Evolutionary conservation across 2,113 vertebrate species (phyloP), one percentile per base, ranked within the genome.

Genomic region (Hippotragus niger): DNA sequence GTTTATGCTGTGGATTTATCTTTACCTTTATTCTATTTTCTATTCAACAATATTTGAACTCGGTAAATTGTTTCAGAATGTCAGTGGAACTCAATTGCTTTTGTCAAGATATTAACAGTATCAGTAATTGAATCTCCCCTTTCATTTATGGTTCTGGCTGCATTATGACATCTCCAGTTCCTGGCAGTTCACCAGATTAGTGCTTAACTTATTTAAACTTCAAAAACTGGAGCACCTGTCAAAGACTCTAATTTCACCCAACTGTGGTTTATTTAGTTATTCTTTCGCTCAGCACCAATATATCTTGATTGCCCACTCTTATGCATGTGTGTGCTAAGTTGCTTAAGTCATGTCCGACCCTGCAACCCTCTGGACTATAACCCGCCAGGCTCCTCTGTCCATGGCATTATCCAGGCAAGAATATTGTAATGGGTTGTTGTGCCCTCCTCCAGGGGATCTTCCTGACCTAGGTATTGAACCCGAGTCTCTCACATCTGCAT

Each of bases 61-160:
- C 53, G 16, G 53, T 88, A 98, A 97, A 97, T 98, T 97, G 80
- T 97, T 97, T 97, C 89, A 96, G 87, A 96, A 91, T 97, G 71
- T 91, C 60, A 97, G 60, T 60, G 93, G 78, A 96, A 97, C 43
- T 87, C 91, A 96, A 97, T 97, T 97, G 94, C 91, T 97, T 98
- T 96, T 95, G 91, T 97, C 83, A 91, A 96, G 93, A 64, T 96
- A 95, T 97, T 98, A 96, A 90, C 71, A 67, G 50, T 95, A 98
- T 97, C 98, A 92, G 36, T 97, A 98, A 98, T 96, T 97, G 84
- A 96, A 98, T 98, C 95, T 87, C 71, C 4, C 36, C 43, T 95
- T 97, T 60, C 50, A 87, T 93, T 94, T 33, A 40, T 55, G 9
- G 40, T 88, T 7, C 47, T 92, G 81, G 17, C 57, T 90, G 74